Base-by-base conservation (phyloP, 2,888 invertebrate genomes). In the Myopa testacea region DNA sequence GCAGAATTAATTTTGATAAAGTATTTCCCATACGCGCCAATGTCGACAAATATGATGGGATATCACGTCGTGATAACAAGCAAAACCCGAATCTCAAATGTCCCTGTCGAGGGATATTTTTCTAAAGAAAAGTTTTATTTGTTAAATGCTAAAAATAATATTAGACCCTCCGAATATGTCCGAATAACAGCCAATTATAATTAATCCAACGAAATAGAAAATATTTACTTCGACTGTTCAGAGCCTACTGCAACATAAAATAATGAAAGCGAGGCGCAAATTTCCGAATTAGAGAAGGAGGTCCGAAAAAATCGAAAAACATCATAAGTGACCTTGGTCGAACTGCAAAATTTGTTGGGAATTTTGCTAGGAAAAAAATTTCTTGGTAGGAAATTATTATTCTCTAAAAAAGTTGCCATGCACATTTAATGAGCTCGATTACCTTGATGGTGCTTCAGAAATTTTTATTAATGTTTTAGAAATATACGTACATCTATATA, bases 31-130 rank as follows among this genome's bases (percentile, higher is more conserved):
- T 68, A 68, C 38, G 68, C 68, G 14, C 68, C 68, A 40, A 40
- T 68, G 40, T 68, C 40, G 37, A 71, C 58, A 55, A 60, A 70
- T 58, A 8, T 71, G 37, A 71, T 71, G 60, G 60, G 71, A 16
- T 71, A 55, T 34, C 71, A 71, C 52, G 58, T 71, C 10, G 71
- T 37, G 55, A 71, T 38, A 6, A 58, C 71, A n/a, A 8, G 7
- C 2, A 71, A 71, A 58, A 71, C 71, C 3, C 19, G 71, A 71
- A 55, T 71, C 2, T 71, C 71, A 34, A 71, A 71, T 71, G 71
- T 55, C 6, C 71, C 60, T 1, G 58, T 58, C 8, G 60, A 71
- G n/a, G 71, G 40, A 1, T 71, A 71, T n/a, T 71, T 71, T 38
- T 37, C 60, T 16, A 71, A 71, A 8, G 71, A 71, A 71, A 71